phyloP scores from a whole-genome alignment of 1,140 invertebrate genomes.

The Druon quercuslanigerum region DNA sequence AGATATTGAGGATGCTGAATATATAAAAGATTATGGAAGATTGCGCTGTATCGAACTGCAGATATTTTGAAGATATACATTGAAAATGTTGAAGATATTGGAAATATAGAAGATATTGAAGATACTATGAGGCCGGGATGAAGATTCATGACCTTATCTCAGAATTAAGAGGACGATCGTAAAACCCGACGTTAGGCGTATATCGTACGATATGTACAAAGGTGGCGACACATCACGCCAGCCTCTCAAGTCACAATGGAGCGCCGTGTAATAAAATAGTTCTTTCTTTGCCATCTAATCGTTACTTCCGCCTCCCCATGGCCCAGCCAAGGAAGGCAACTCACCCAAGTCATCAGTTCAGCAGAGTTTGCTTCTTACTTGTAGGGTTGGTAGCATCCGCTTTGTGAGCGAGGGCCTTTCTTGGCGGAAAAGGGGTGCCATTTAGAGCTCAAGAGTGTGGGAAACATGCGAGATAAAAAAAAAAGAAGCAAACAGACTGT shows the following conservation, averaged over 20 bases:
- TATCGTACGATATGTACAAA: constrained; percentile 58
- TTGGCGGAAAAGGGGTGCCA: constrained; percentile 3
- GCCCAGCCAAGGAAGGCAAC: constrained; percentile 19
- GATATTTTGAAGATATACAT: too few species aligned
- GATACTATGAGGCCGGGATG: neutral
- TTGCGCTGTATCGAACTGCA: too few species aligned
- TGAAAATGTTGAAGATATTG: too few species aligned
- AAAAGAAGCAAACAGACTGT: constrained; percentile 3
- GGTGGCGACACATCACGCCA: constrained; percentile 67
- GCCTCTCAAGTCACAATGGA: constrained; percentile 62
- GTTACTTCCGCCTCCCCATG: constrained; percentile 68
- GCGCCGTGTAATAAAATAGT: constrained; percentile 67
- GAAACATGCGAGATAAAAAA: constrained; percentile 1
- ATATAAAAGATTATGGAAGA: too few species aligned
- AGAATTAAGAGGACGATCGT: constrained; percentile 43
- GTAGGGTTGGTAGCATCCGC: neutral
- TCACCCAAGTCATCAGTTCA: constrained; percentile 30
- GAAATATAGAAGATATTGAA: neutral
- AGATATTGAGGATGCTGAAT: too few species aligned
- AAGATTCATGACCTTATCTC: constrained; percentile 38
- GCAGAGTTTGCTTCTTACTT: constrained; percentile 1
- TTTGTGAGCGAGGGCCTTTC: constrained; percentile 5
- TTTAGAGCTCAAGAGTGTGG: constrained; percentile 9
- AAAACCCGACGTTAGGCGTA: constrained; percentile 50
- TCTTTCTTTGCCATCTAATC: constrained; percentile 74